Base-by-base conservation (phyloP, 2,888 invertebrate genomes). In the Clostera curtula region DNA sequence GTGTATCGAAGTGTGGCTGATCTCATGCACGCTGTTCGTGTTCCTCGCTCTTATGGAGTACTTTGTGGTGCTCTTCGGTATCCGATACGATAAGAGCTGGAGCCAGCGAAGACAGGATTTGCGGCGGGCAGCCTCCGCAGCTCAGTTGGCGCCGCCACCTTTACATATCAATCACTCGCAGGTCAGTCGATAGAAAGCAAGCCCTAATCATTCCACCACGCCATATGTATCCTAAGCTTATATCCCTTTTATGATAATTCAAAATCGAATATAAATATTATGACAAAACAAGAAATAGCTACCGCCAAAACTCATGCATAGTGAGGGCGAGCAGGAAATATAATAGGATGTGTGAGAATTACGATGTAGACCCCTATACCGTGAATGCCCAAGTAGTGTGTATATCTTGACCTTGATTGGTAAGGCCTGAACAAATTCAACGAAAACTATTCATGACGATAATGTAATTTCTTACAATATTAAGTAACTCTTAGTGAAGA, bases 51-150 rank as follows among this genome's bases (percentile, higher is more conserved):
- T 88, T 26, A 71, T 88, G 53, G 88, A 88, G 60, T 88, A 88
- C 62, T 88, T 88, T 54, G 85, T 88, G 43, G 88, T 88, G 35
- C 70, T 88, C 19, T 88, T 88, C 57, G 88, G 88, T 31, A 88
- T 88, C 60, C 80, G 88, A 10, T 88, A 88, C 55, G 88, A 88
- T 61, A 88, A 88, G 57, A 87, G 87, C 56, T 88, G 88, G 88
- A 76, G 87, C 35, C 60, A 71, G 27, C 70, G 83, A 45, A 62
- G 79, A 31, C 69, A 71, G 27, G 79, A 83, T 47, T 27, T 83
- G 31, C 66, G 82, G 3, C 56, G 77, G 10, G 72, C 76, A n/a
- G 74, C 75, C 19, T 74, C 82, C 24, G 65, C 79, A 5, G 76
- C 68, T n/a, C 80, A 79, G 24, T 62, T 80, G 1, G 76, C 68